phyloP scores from a whole-genome alignment of 1,140 invertebrate species.

The Hycleus cichorii region DNA sequence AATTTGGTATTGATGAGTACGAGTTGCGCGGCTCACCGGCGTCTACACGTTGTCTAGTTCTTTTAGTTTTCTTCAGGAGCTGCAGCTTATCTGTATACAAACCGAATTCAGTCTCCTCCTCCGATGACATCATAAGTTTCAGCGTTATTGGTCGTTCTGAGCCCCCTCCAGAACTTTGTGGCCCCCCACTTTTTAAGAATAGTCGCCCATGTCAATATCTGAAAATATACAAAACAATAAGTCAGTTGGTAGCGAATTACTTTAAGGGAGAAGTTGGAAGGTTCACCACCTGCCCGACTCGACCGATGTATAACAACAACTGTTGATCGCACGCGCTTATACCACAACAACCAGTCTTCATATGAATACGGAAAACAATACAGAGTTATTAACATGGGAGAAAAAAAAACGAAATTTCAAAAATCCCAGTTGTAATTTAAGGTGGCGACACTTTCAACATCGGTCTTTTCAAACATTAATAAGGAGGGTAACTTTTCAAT shows the following conservation, averaged over 20 bases:
- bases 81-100: slow-evolving; percentile 82
- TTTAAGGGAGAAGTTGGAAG: too few relatives aligned
- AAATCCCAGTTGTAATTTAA: too few relatives aligned
- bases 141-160: slow-evolving; percentile 56
- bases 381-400: too few relatives aligned
- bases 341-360: background rate
- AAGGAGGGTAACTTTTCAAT: too few relatives aligned
- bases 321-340: slow-evolving; percentile 30
- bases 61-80: slow-evolving; percentile 81
- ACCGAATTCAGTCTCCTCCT: slow-evolving; percentile 81
- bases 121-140: slow-evolving; percentile 88
- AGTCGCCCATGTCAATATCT: slow-evolving; percentile 44
- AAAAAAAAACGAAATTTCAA: too few relatives aligned
- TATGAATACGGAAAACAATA: background rate
- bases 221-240: slow-evolving; percentile 29
- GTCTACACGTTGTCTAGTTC: slow-evolving; percentile 89
- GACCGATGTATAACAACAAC: slow-evolving; percentile 22
- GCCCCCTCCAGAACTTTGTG: slow-evolving; percentile 38
- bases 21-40: slow-evolving; percentile 88
- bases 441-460: too few relatives aligned
- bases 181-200: slow-evolving; percentile 42
- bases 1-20: slow-evolving; percentile 81
- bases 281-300: slow-evolving; percentile 20
- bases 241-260: background rate
- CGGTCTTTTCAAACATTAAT: too few relatives aligned